These are phyloP conservation scores for Erythrocercus mccallii DNA, from an alignment of 2,113 vertebrate species.

Conservation along the genomic window DNA sequence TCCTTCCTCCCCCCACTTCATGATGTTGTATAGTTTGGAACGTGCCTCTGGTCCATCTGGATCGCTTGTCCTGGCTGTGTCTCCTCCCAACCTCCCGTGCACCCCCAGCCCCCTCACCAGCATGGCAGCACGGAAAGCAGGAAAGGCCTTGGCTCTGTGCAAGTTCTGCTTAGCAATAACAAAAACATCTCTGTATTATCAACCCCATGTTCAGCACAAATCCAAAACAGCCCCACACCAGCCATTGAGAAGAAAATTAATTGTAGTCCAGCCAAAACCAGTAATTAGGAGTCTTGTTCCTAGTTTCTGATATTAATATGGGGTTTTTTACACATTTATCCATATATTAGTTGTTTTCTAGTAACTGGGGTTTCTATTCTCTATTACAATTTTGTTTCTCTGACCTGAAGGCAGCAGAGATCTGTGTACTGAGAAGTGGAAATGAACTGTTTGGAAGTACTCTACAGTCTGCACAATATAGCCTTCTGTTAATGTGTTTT, in stretches of 20 bases:
- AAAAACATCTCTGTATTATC: neutral
- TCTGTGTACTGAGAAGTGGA: neutral
- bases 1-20: neutral
- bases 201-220: neutral
- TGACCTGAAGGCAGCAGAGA: neutral
- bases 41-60: neutral
- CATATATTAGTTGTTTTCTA: neutral
- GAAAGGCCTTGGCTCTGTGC: neutral
- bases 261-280: neutral
- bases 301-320: neutral
- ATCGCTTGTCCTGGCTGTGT: neutral
- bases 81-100: neutral
- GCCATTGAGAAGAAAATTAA: neutral
- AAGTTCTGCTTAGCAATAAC: neutral
- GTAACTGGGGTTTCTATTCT: neutral
- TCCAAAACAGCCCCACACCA: neutral
- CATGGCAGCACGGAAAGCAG: rapidly evolving
- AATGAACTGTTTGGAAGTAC: neutral
- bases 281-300: neutral
- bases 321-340: neutral
- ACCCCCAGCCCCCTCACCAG: neutral
- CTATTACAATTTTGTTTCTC: neutral
- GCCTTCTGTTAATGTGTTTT: neutral
- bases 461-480: neutral
- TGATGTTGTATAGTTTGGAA: neutral